Evolutionary conservation across 1,140 invertebrate species (phyloP).

Genomic region (Drosophila arizonae): DNA sequence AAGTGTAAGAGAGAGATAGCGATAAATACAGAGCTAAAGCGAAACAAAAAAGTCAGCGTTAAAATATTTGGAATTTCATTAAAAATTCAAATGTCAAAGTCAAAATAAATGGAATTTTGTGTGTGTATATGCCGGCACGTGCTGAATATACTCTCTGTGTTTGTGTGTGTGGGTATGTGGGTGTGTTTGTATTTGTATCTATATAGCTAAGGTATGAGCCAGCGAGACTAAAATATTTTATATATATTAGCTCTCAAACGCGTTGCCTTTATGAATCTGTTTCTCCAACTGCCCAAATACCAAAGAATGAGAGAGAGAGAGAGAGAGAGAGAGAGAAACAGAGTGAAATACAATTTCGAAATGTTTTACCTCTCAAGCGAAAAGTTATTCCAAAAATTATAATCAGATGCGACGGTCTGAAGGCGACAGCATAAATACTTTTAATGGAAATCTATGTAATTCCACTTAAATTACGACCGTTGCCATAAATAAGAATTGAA

Average conservation of each 20-base stretch:
- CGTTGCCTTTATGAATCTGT: conserved; percentile 71
- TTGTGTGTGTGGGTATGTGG: not conserved
- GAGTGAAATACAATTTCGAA: conserved; percentile 11
- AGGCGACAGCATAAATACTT: conserved; percentile 20
- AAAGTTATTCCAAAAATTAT: conserved; percentile 28
- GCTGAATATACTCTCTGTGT: conserved; percentile 27
- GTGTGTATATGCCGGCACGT: conserved; percentile 58
- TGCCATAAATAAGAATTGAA: conserved; percentile 12
- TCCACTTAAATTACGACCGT: conserved; percentile 13
- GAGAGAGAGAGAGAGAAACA: not conserved
- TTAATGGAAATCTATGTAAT: conserved; percentile 36
- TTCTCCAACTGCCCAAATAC: conserved; percentile 45
- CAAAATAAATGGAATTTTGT: conserved; percentile 78
- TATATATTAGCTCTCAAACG: conserved; percentile 33
- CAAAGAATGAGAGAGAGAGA: not conserved
- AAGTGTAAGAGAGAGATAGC: too few species aligned
- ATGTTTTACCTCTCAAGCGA: conserved; percentile 7
- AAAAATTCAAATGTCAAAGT: conserved; percentile 80
- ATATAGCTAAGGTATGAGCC: not conserved
- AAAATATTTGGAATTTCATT: conserved; percentile 81
- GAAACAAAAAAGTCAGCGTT: conserved; percentile 52
- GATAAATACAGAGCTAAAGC: not conserved
- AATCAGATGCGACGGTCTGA: conserved; percentile 11
- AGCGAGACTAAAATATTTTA: conserved; percentile 23
- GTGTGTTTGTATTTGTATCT: not conserved